These are phyloP conservation scores for Aphelenchoides bicaudatus DNA, from an alignment of 2,888 invertebrate genomes.

Conservation along the genomic window DNA sequence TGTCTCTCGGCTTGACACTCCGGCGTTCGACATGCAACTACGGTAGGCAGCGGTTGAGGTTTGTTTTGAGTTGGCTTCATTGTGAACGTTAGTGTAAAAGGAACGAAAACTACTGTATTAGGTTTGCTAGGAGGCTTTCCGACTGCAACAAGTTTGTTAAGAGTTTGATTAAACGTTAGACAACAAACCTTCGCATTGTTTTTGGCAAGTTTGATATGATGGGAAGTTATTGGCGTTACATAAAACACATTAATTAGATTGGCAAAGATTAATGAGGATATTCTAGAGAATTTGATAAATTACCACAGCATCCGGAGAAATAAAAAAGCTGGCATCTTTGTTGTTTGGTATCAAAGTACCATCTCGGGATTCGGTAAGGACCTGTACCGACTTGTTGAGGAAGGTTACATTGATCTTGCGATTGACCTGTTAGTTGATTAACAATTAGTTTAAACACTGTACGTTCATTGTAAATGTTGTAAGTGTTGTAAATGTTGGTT, in stretches of 20 bases:
- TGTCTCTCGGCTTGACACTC: too few species aligned
- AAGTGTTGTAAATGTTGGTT: background rate
- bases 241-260: too few species aligned
- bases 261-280: too few species aligned
- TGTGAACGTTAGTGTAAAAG: conserved; percentile 28
- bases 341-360: conserved; percentile 59
- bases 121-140: conserved; percentile 20
- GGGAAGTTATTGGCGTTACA: conserved; percentile 60
- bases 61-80: conserved; percentile 25
- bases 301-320: conserved; percentile 61
- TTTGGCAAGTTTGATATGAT: conserved; percentile 57
- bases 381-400: conserved; percentile 61
- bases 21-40: conserved; percentile 4
- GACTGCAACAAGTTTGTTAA: background rate
- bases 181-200: conserved; percentile 56
- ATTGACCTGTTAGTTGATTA: conserved; percentile 17
- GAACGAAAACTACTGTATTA: conserved; percentile 26
- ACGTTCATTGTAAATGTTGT: too few species aligned
- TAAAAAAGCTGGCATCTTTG: conserved; percentile 60
- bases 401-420: conserved; percentile 38
- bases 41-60: conserved; percentile 4
- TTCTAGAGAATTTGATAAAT: too few species aligned
- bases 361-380: conserved; percentile 60
- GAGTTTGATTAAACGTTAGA: conserved; percentile 7
- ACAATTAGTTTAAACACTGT: background rate